phyloP scores from a whole-genome alignment of 1,140 invertebrate genomes.

The Sminthurides bifidus region DNA sequence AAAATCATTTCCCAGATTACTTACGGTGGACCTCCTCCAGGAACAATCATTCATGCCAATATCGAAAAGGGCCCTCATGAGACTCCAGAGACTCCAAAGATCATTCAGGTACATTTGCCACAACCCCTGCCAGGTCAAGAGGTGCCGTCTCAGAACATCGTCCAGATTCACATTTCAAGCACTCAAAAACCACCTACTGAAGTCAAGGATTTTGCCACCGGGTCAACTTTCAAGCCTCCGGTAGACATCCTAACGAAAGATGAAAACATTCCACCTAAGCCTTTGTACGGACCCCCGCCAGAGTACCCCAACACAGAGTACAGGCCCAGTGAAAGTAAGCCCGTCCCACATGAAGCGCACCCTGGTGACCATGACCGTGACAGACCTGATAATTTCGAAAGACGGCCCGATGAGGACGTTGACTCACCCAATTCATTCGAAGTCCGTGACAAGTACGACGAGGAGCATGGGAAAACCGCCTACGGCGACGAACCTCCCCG shows the following conservation, averaged over 20 bases:
- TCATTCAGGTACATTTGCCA: too few relatives aligned
- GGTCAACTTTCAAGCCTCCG: conserved; percentile 7
- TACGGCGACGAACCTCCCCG: background rate
- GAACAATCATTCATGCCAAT: too few relatives aligned
- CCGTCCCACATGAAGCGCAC: background rate
- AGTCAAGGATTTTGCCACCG: conserved; percentile 1
- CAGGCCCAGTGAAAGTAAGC: background rate
- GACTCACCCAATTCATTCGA: conserved; percentile 1
- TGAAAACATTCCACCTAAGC: background rate
- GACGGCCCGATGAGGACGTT: background rate
- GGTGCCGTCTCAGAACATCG: too few relatives aligned
- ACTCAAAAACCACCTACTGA: background rate
- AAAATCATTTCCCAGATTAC: too few relatives aligned
- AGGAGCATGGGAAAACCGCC: background rate
- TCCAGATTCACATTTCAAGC: conserved; percentile 5
- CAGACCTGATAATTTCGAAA: background rate
- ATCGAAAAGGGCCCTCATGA: too few relatives aligned
- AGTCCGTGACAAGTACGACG: background rate
- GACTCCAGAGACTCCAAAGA: too few relatives aligned
- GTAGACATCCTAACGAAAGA: background rate
- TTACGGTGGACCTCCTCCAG: too few relatives aligned
- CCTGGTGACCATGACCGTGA: background rate
- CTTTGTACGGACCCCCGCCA: background rate
- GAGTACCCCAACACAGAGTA: conserved; percentile 10
- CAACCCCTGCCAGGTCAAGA: too few relatives aligned